Evolutionary conservation across 2,113 vertebrate species (phyloP), one percentile per base, ranked within the genome.

Genomic region (Entosphenus tridentatus): DNA sequence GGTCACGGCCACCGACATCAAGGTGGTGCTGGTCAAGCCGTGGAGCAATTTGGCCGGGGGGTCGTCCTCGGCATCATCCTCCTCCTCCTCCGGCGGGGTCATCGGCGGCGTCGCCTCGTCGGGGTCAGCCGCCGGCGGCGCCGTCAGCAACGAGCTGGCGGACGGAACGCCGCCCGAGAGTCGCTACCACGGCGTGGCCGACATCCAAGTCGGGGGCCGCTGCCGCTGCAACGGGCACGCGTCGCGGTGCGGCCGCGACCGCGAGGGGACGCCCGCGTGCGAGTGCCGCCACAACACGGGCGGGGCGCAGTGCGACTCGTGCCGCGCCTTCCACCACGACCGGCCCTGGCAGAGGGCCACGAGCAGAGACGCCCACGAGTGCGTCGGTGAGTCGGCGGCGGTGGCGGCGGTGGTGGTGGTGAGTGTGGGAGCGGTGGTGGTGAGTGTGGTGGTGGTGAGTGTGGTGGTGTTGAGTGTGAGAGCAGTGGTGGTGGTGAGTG

Each of bases 191-290:
- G 84, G 91, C 2, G 93, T 89, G 72, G 96, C 93, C 4, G 91
- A 97, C 79, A 73, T 97, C 80, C 93, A 97, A 82, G 93, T 96
- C 74, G 93, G 93, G 8, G 93, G 93, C 69, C 82, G 93, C 65
- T 96, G 93, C 84, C 95, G 95, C 74, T 96, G 93, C 79, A 97
- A 93, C 71, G 93, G 93, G 2, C 93, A 97, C 79, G 93, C 91
- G 57, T 88, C 91, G 3, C 84, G 89, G 73, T 96, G 93, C 75
- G 83, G 95, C 18, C 88, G 86, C 55, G 91, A 96, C 81, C 81
- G 91, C 71, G 88, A 93, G 67, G 88, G 86, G 72, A 80, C 81
- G 74, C 77, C 92, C 77, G 86, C 88, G 72, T 97, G 93, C 68
- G 93, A 96, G 79, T 97, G 93, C 79, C 87, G 89, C 72, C 93